These are phyloP conservation scores for Mythimna loreyi DNA, from an alignment of 2,888 invertebrate species.

Conservation along the genomic window DNA sequence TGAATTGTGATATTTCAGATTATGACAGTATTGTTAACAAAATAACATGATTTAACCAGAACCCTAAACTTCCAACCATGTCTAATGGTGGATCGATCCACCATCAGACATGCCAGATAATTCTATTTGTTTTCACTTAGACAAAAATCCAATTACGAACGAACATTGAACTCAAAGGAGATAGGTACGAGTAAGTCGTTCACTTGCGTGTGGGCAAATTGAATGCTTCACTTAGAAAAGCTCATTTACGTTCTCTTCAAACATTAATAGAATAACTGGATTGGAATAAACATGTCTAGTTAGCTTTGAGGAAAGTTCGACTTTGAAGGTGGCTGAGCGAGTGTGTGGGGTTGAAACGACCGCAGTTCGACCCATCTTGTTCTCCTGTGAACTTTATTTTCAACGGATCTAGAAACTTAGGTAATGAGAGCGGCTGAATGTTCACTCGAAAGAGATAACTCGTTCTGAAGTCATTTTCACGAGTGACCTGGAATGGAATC, in stretches of 20 bases:
- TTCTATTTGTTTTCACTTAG: constrained; percentile 49
- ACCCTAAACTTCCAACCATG: background rate
- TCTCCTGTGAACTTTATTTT: constrained; percentile 36
- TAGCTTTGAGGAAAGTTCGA: constrained; percentile 42
- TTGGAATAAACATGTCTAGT: constrained; percentile 63
- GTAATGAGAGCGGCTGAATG: constrained; percentile 23
- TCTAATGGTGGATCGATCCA: too few species aligned
- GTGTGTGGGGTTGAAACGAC: background rate
- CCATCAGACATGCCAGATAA: constrained; percentile 31
- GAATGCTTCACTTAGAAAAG: constrained; percentile 54
- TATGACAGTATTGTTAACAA: background rate
- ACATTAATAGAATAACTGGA: constrained; percentile 63
- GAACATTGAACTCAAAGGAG: constrained; percentile 46
- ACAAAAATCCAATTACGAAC: constrained; percentile 53
- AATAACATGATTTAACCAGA: background rate
- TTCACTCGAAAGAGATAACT: constrained; percentile 36
- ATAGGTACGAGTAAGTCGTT: constrained; percentile 37
- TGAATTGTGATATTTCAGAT: too few species aligned
- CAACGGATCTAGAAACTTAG: constrained; percentile 30
- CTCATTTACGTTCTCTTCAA: constrained; percentile 59
- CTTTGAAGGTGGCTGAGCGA: constrained; percentile 36
- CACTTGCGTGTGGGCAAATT: constrained; percentile 49
- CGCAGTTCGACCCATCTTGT: constrained; percentile 22
- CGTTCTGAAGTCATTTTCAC: constrained; percentile 25
- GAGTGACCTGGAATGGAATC: background rate